Evolutionary conservation across 2,113 vertebrate genomes (phyloP).

Genomic region (Corapipo altera): DNA sequence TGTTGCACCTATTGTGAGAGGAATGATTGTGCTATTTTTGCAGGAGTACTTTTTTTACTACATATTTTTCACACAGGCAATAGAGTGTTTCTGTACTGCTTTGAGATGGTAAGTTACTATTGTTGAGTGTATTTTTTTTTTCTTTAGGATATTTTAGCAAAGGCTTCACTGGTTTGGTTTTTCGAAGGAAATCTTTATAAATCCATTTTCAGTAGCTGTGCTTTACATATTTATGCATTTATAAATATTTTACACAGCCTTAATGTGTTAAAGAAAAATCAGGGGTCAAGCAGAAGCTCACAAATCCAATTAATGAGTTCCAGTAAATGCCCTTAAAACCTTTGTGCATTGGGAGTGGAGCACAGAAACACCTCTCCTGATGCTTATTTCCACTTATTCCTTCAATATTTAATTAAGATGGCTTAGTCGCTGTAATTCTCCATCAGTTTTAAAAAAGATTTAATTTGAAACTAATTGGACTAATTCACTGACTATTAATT

Average conservation of each 20-base stretch:
- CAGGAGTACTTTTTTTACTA: not conserved
- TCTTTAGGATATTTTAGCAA: not conserved
- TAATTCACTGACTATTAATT: not conserved
- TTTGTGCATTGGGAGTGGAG: not conserved
- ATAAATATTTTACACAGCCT: not conserved
- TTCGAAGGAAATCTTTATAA: not conserved
- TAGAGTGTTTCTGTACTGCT: not conserved
- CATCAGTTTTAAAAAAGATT: not conserved
- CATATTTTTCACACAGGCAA: not conserved
- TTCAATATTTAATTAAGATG: conserved; percentile 40
- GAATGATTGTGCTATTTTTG: not conserved
- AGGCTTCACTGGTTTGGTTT: not conserved
- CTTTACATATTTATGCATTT: not conserved
- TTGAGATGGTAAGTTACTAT: not conserved
- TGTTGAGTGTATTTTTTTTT: not conserved
- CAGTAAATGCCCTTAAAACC: not conserved
- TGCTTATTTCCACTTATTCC: not conserved
- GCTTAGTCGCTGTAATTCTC: not conserved
- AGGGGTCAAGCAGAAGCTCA: not conserved
- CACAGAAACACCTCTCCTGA: not conserved
- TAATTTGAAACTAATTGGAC: conserved; percentile 30
- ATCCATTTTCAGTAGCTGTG: not conserved
- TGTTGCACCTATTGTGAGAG: not conserved
- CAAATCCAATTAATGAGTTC: not conserved
- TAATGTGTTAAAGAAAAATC: not conserved